Evolutionary conservation across 2,888 invertebrate species (phyloP).

Genomic region (Agapostemon virescens): DNA sequence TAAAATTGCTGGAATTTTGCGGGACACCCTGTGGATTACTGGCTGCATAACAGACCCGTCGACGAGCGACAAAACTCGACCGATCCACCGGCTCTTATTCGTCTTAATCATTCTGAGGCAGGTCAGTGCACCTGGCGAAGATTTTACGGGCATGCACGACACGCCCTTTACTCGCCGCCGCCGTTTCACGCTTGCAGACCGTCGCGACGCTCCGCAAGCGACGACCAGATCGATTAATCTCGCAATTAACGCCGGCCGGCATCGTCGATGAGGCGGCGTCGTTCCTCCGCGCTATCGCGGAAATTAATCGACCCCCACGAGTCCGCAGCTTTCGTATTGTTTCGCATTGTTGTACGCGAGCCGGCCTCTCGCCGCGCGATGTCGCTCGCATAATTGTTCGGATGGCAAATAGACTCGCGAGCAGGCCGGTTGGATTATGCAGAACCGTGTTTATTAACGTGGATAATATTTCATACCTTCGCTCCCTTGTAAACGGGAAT

Average conservation of each 20-base stretch:
- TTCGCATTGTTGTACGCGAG: neutral
- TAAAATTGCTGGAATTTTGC: no score
- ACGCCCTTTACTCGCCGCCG: slow-evolving; percentile 55
- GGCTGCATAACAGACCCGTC: neutral
- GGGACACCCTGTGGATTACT: no score
- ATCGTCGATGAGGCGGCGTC: neutral
- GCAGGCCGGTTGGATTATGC: neutral
- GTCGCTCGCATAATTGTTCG: slow-evolving; percentile 4
- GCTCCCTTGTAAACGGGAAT: neutral
- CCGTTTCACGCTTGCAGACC: slow-evolving; percentile 9
- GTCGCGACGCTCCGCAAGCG: neutral
- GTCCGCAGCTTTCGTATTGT: neutral
- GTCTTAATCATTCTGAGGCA: slow-evolving; percentile 54
- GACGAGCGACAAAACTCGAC: slow-evolving; percentile 7
- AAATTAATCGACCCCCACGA: slow-evolving; percentile 9
- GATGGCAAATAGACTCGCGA: slow-evolving; percentile 3
- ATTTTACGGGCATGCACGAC: slow-evolving; percentile 54
- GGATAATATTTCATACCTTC: neutral
- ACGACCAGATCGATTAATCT: slow-evolving; percentile 53
- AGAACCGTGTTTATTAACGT: slow-evolving; percentile 14
- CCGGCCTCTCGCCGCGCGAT: slow-evolving; percentile 3
- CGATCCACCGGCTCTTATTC: slow-evolving; percentile 30
- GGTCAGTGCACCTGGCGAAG: slow-evolving; percentile 60
- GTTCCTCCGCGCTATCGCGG: neutral
- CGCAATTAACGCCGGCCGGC: slow-evolving; percentile 51